These are phyloP conservation scores for Dysidea cf. avara DNA, from an alignment of 37 sponge, comb jelly and placozoan species.

Conservation along the genomic window DNA sequence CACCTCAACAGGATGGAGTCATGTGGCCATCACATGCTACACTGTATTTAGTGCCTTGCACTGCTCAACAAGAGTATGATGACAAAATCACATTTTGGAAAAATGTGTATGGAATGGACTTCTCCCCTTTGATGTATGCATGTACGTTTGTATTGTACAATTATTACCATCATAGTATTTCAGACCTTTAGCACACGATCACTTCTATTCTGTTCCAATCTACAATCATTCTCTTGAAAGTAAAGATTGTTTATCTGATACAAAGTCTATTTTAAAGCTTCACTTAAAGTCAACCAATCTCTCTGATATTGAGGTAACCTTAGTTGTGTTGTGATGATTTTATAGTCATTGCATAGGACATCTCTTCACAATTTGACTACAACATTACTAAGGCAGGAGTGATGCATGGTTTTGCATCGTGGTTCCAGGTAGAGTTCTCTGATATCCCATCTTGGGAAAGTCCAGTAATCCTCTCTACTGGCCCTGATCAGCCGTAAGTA, in stretches of 20 bases:
- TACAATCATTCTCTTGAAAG: constrained; percentile 39
- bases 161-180: not conserved
- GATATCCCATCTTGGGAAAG: constrained; percentile 10
- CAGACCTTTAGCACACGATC: constrained; percentile 40
- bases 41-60: constrained; percentile 63
- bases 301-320: constrained; percentile 47
- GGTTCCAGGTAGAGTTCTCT: constrained; percentile 63
- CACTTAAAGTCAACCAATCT: constrained; percentile 12
- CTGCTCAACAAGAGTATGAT: constrained; percentile 24
- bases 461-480: constrained; percentile 55
- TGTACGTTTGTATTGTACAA: not conserved
- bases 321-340: too few relatives aligned
- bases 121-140: constrained; percentile 55
- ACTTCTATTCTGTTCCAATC: constrained; percentile 36
- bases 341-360: constrained; percentile 15
- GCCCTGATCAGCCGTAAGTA: constrained; percentile 43
- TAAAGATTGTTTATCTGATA: constrained; percentile 45
- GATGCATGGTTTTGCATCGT: constrained; percentile 70
- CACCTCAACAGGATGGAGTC: constrained; percentile 57
- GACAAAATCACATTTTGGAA: constrained; percentile 52
- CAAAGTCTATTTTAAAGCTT: constrained; percentile 28
- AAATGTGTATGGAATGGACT: constrained; percentile 61
- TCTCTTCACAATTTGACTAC: constrained; percentile 13
- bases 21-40: constrained; percentile 72
- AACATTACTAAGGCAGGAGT: constrained; percentile 36